Evolutionary conservation across 2,888 invertebrate genomes (phyloP), one percentile per base, ranked within the genome.

Genomic region (Drosophila greeni): DNA sequence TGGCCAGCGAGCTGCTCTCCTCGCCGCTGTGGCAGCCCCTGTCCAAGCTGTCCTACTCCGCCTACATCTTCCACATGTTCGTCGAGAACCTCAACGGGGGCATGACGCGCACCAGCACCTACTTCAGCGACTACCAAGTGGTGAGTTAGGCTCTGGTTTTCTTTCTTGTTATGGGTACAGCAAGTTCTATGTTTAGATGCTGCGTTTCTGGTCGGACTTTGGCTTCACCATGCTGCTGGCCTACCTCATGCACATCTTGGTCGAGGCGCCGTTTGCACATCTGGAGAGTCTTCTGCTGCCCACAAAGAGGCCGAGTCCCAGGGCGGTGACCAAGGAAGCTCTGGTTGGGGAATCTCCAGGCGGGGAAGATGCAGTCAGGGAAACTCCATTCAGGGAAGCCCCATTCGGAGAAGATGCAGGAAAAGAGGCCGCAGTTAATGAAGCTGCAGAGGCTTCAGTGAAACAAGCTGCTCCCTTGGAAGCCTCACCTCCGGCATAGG

Each of bases 11-110:
- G 6, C 73, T 88, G 39, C 75, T 88, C 5, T 85, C 87, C 3
- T 84, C 80, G 60, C 64, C 78, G 1, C 65, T 85, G 18, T 87
- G 88, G 87, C 84, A 86, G 42, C 87, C 87, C 4, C 48, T 88
- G 9, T 77, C 84, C 1, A 79, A 78, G 33, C 67, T 87, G 2
- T 86, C 86, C 4, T 87, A 87, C 31, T 72, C 77, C 33, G 82
- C 87, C 55, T 87, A 87, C 56, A 75, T 87, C 6, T 76, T 74
- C 45, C 88, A 88, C 66, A 70, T 87, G 49, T 45, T 85, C 4
- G 55, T 87, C 14, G 71, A 79, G 67, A 61, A 56, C 5, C 40
- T 82, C 0, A 75, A 83, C 54, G 68, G 53, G 0, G 80, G 73
- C 4, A 68, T 74, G 7, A 73, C 72, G 0, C 82, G 75, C 51